Evolutionary conservation across 2,888 invertebrate genomes (phyloP).

Genomic region (Pristionchus japonicus): DNA sequence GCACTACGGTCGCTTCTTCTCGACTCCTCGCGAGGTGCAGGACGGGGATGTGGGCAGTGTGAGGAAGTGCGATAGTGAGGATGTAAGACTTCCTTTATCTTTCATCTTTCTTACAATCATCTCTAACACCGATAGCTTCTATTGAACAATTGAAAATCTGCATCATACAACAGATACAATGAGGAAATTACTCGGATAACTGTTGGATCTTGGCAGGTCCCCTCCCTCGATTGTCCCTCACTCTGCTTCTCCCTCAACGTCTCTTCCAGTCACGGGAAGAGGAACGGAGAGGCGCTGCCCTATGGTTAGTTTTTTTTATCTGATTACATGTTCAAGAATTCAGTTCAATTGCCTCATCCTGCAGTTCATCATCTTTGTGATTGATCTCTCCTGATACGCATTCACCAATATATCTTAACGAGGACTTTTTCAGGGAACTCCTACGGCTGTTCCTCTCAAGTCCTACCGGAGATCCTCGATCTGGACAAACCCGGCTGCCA

Average conservation of each 20-base stretch:
- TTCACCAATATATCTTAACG: background rate
- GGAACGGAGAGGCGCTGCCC: background rate
- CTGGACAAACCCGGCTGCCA: background rate
- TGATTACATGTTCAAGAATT: background rate
- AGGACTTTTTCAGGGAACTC: background rate
- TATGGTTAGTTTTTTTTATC: background rate
- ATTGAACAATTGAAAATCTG: no score
- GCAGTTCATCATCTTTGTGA: background rate
- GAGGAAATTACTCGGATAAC: no score
- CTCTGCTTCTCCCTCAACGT: constrained; percentile 34
- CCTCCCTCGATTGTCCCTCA: background rate
- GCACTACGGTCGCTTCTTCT: constrained; percentile 29
- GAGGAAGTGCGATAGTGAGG: background rate
- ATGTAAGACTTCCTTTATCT: background rate
- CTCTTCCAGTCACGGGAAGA: background rate
- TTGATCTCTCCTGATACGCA: no score
- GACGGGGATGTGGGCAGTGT: background rate
- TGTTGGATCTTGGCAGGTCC: no score
- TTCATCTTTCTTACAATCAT: background rate
- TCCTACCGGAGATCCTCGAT: background rate
- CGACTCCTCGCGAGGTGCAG: constrained; percentile 1
- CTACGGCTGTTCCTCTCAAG: background rate
- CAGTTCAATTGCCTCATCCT: background rate
- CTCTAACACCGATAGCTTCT: no score
- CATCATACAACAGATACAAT: no score